Evolutionary conservation across 2,888 invertebrate genomes (phyloP), one percentile per base, ranked within the genome.

Genomic region (Marronus borbonicus): DNA sequence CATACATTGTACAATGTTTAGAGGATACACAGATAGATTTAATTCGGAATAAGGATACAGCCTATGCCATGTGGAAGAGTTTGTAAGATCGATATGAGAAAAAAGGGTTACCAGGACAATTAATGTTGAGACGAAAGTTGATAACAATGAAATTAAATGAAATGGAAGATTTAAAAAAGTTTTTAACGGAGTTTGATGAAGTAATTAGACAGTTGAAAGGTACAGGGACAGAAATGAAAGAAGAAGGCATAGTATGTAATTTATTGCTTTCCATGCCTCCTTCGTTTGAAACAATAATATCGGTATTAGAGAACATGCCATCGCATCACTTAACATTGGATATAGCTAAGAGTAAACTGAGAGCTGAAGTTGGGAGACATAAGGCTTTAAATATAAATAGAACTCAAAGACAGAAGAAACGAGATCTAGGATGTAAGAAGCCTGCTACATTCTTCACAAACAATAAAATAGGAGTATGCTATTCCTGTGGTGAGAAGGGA

Each of bases 241-340:
- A 52, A 14, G 52, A 52, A 52, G 52, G 4, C 17, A 17, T 52
- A 14, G 64, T 64, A n/a, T 24, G 31, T n/a, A 31, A 10, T 28
- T 64, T 64, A 28, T 64, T 31, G 24, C 64, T 64, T 64, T 8
- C 64, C 1, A 64, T 64, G 28, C 64, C 64, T 28, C 10, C 24
- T 7, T 64, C 14, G 4, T 28, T 64, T n/a, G 10, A 64, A n/a
- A 64, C 64, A 10, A 31, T 64, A 3, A 64, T n/a, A 28, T 36
- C 28, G 0, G 24, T 64, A 14, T 14, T 64, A 64, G 64, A 64
- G 28, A 64, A 64, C 28, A 64, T 64, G 64, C n/a, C 64, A 12
- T 24, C 8, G 10, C 12, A 24, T 0, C 7, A 64, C 8, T 8
- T 64, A 28, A 64, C 64, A 64, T 28, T 64, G 2, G 64, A 24